Conservation (phyloP, 2,888 invertebrate species). For the Noctua janthina region DNA sequence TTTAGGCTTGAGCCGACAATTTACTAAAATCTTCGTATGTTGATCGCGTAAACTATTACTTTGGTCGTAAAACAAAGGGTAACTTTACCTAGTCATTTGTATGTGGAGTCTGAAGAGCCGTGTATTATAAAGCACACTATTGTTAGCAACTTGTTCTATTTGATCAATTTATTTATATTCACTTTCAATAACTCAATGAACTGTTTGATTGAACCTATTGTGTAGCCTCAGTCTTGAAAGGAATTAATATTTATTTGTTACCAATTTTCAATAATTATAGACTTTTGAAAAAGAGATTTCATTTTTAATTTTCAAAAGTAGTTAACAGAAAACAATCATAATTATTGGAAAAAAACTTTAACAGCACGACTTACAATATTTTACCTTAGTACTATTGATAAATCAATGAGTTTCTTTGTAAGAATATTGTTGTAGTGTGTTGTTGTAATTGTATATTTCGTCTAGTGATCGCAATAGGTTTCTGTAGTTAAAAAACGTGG, state of each 20-base stretch:
- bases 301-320: background rate
- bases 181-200: background rate
- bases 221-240: background rate
- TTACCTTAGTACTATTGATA: background rate
- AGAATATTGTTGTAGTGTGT: background rate
- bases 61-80: slow-evolving; percentile 30
- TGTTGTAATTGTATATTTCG: background rate
- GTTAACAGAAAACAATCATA: slow-evolving; percentile 9
- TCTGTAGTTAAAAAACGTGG: background rate
- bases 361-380: background rate
- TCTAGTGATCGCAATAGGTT: background rate
- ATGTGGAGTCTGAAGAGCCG: background rate
- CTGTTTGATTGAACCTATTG: background rate
- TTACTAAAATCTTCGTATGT: slow-evolving; percentile 30
- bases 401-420: background rate
- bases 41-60: slow-evolving; percentile 20
- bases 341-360: background rate
- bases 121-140: slow-evolving; percentile 9
- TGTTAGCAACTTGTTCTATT: background rate
- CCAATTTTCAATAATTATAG: background rate
- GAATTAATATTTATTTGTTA: background rate
- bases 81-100: slow-evolving; percentile 11
- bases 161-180: background rate
- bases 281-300: background rate
- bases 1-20: slow-evolving; percentile 36